phyloP scores from a whole-genome alignment of 2,888 invertebrate species.

The Cryptus armator region DNA sequence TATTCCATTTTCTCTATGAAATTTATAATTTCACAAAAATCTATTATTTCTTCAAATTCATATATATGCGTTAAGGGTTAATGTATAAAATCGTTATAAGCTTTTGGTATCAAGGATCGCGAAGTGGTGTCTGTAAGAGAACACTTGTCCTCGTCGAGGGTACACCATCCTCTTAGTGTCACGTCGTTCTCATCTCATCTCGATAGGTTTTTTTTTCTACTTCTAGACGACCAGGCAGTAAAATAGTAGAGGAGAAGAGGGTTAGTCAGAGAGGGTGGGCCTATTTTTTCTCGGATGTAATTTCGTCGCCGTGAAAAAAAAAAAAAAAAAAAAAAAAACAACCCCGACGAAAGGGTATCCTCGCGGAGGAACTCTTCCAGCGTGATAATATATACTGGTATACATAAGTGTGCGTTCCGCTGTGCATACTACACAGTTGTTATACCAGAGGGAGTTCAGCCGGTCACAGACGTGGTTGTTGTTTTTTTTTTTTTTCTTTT shows the following conservation, averaged over 20 bases:
- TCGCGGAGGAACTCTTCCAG: background rate
- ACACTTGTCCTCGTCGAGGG: background rate
- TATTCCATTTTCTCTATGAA: background rate
- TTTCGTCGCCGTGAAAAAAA: conserved; percentile 31
- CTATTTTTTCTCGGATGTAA: conserved; percentile 37
- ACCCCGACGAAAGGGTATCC: too few relatives aligned
- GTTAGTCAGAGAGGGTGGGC: background rate
- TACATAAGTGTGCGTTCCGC: background rate
- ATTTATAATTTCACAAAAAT: background rate
- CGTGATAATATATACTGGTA: background rate
- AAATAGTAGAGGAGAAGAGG: background rate
- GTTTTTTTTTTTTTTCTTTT: conserved; percentile 34
- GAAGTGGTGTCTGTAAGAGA: background rate
- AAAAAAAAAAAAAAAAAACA: background rate
- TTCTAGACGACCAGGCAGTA: background rate
- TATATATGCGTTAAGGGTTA: conserved; percentile 19
- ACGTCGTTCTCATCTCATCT: conserved; percentile 1
- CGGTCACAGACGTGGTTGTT: background rate
- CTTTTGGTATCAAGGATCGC: background rate
- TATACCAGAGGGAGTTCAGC: background rate
- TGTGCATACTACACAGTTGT: background rate
- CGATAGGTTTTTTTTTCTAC: conserved; percentile 24
- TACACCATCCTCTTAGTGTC: background rate
- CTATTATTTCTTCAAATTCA: background rate
- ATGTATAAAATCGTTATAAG: conserved; percentile 20